These are phyloP conservation scores for Scaptomyza montana DNA, from an alignment of 1,140 invertebrate genomes.

Conservation along the genomic window DNA sequence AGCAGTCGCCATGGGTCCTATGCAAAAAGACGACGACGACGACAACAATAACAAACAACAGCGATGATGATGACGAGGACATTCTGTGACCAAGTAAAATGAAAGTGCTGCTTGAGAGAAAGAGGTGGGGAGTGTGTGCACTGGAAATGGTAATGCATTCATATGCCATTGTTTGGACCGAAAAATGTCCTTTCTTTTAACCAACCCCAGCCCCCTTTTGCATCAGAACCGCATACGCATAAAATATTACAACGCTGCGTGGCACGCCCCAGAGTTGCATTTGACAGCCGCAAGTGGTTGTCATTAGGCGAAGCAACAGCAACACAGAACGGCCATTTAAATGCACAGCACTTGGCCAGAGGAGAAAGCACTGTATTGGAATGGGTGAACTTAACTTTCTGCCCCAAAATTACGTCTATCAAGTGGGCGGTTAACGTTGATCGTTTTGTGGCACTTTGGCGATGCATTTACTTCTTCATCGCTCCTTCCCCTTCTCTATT, in stretches of 20 bases:
- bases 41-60: background rate
- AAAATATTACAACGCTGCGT: slow-evolving; percentile 75
- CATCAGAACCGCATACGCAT: slow-evolving; percentile 42
- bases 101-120: slow-evolving; percentile 48
- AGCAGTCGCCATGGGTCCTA: slow-evolving; percentile 23
- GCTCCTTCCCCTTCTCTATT: background rate
- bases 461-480: slow-evolving; percentile 23
- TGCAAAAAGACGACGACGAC: slow-evolving; percentile 8
- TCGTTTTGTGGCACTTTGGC: slow-evolving; percentile 71
- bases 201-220: background rate
- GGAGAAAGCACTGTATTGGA: background rate
- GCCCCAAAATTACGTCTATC: slow-evolving; percentile 69
- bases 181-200: background rate
- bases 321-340: slow-evolving; percentile 78
- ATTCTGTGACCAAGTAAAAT: slow-evolving; percentile 54
- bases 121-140: slow-evolving; percentile 10
- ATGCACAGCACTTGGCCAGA: slow-evolving; percentile 64
- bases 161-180: slow-evolving; percentile 67
- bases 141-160: slow-evolving; percentile 62
- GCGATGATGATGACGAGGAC: slow-evolving; percentile 16
- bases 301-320: slow-evolving; percentile 66
- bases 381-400: slow-evolving; percentile 10
- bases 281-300: slow-evolving; percentile 80
- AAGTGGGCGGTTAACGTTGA: slow-evolving; percentile 72
- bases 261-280: slow-evolving; percentile 68